A percentile compares a stretch with the other conserved stretches of the same genome.
Conservation (phyloP, 2,113 vertebrate species). For the Oreochromis tanganicae region DNA sequence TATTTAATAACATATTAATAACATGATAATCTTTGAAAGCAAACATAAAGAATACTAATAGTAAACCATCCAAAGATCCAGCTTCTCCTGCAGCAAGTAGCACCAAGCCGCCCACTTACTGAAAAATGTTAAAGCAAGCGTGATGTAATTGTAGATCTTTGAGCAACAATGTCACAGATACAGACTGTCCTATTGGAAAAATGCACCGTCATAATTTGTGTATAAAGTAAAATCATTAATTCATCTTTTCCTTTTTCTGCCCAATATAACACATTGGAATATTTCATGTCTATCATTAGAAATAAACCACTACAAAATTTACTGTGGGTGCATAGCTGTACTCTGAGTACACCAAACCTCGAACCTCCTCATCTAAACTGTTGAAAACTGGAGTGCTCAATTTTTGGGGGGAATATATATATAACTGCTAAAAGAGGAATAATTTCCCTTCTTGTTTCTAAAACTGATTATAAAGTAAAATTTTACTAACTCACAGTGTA, state of each 20-base stretch:
- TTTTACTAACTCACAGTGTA: neutral
- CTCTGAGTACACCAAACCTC: neutral
- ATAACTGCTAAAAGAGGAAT: neutral
- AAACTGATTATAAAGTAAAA: neutral
- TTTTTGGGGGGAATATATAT: neutral
- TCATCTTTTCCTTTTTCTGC: neutral
- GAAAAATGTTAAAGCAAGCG: neutral
- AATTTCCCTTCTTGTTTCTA: neutral
- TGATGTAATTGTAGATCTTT: neutral
- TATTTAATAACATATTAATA: neutral
- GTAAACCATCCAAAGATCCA: too few species aligned
- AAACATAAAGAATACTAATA: too few species aligned
- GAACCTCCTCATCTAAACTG: neutral
- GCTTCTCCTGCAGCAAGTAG: too few species aligned
- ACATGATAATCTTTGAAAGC: neutral
- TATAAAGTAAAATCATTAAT: neutral
- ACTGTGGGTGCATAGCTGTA: neutral
- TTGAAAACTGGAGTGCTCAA: neutral
- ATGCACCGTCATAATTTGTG: neutral
- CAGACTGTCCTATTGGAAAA: neutral
- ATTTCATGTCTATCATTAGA: neutral
- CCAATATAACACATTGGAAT: neutral
- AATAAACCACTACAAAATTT: neutral
- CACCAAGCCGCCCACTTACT: rapidly evolving
- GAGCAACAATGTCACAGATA: neutral